These are phyloP conservation scores for Pachyseris speciosa DNA, from an alignment of 64 coral and sea anemone species.

Conservation along the genomic window DNA sequence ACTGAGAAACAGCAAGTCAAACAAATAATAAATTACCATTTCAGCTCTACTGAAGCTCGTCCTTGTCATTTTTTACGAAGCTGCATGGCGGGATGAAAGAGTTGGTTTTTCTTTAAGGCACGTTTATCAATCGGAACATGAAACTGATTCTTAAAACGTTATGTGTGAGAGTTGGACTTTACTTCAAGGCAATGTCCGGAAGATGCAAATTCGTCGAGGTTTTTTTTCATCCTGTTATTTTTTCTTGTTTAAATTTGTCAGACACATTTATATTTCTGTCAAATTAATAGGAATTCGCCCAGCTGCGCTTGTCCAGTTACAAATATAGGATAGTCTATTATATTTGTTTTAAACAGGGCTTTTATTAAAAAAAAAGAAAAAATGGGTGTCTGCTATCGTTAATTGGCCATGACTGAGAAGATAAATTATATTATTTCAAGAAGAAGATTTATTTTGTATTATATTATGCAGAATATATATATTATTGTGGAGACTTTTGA, in stretches of 20 bases:
- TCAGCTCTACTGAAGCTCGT: not conserved
- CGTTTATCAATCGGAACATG: too few species aligned
- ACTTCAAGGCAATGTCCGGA: not conserved
- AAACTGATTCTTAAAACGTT: not conserved
- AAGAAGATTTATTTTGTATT: too few species aligned
- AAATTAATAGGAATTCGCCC: not conserved
- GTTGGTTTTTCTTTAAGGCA: too few species aligned
- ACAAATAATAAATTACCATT: not conserved
- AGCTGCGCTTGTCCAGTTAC: not conserved
- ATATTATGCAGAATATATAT: too few species aligned
- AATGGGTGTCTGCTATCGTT: too few species aligned
- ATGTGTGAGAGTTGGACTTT: not conserved
- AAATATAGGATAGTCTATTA: not conserved
- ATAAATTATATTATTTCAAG: too few species aligned
- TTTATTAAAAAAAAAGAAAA: too few species aligned
- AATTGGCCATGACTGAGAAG: too few species aligned
- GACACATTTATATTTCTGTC: not conserved
- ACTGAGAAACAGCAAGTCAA: not conserved
- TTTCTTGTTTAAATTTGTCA: constrained; percentile 39
- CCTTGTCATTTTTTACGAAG: not conserved
- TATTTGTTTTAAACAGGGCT: too few species aligned
- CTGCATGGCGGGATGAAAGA: too few species aligned
- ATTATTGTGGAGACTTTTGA: too few species aligned
- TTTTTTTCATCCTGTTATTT: not conserved
- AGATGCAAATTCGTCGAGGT: not conserved